These are phyloP conservation scores for Psittacus erithacus DNA, from an alignment of 2,113 vertebrate species.

Conservation along the genomic window DNA sequence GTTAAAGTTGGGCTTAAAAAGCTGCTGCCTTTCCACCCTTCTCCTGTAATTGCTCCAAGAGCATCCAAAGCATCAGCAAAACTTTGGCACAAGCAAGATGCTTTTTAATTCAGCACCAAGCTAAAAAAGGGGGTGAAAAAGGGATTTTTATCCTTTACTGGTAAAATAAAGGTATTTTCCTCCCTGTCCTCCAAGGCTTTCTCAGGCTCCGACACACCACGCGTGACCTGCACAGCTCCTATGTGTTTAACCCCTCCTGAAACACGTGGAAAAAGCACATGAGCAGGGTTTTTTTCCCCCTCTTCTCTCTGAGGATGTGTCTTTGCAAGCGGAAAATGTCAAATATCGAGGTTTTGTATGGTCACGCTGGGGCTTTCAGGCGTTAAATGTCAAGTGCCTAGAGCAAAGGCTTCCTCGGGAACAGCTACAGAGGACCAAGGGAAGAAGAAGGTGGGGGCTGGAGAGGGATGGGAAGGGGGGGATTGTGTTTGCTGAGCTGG, in stretches of 20 bases:
- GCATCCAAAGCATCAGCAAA: not conserved
- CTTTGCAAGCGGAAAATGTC: not conserved
- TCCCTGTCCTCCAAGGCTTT: not conserved
- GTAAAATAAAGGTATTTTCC: not conserved
- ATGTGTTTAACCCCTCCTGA: not conserved
- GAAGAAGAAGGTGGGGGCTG: not conserved
- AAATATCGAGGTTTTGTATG: not conserved
- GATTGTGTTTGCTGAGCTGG: not conserved
- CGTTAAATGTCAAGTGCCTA: not conserved
- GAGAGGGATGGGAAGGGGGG: not conserved
- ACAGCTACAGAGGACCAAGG: not conserved
- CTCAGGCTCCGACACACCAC: not conserved
- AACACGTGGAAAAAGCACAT: not conserved
- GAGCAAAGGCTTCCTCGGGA: not conserved
- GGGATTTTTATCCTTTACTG: not conserved
- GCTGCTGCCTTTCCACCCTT: not conserved
- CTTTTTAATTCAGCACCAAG: fast-evolving
- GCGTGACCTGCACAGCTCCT: not conserved
- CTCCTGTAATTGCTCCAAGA: not conserved
- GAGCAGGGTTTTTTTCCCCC: not conserved
- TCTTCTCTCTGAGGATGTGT: not conserved
- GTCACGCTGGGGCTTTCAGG: not conserved
- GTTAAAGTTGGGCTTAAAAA: not conserved
- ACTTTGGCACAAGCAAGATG: not conserved
- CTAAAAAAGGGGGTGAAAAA: not conserved